Base-by-base conservation (phyloP, 1,140 invertebrate genomes). In the Aricia agestis region DNA sequence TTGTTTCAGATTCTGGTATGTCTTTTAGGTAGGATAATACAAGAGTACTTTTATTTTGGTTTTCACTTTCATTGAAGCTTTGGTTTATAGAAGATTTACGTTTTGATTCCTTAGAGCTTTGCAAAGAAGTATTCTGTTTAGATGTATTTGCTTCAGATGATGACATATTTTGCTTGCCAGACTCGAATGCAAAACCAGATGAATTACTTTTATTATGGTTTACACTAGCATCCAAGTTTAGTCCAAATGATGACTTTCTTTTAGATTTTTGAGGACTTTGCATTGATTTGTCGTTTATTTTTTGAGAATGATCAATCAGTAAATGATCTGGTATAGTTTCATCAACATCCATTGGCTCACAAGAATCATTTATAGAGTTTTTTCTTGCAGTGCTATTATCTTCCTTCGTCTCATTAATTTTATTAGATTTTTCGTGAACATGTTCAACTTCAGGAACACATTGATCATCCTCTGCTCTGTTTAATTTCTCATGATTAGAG, bases 291-390 rank as follows among this genome's bases (percentile, higher is more conserved):
- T 13, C 18, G 45, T 59, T 17, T 17, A 19, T 19, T 19, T 19
- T 63, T 17, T 63, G 45, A 4, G 45, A 52, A 15, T 52, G 45
- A 52, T 74, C 70, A 59, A 73, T 67, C 58, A 78, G 63, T 52
- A 79, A 52, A 78, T 79, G 83, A 66, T 81, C 83, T 58, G 81
- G 84, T 25, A 90, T 76, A 66, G 84, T 86, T 80, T 85, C 83
- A 80, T 89, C 87, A 75, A 89, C 71, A 74, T 89, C 89, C 87
- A 90, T 90, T 25, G 86, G 86, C 79, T 90, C 88, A 81, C 79
- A 83, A 58, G 77, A 79, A 41, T 79, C 69, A 78, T 80, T 77
- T 69, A 25, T 71, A 9, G 45, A 15, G 13, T 52, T 52, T 13
- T 13, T 52, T 52, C 13, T 15, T 9, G 45, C 11, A 13, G 45